Conservation (phyloP, 2,113 vertebrate genomes). For the Charadrius vociferus region DNA sequence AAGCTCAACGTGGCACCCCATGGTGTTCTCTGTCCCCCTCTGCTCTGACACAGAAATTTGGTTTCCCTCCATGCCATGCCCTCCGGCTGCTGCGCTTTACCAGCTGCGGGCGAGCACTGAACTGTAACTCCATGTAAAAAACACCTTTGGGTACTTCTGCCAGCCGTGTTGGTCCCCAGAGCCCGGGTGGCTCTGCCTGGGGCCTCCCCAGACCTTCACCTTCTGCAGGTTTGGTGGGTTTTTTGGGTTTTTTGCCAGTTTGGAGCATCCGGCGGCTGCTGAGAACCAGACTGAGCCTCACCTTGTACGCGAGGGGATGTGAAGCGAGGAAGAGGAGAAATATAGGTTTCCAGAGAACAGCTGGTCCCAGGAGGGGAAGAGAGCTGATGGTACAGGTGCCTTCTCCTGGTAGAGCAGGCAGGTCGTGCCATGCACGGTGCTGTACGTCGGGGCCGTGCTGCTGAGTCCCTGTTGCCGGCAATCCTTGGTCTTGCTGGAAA, state of each 20-base stretch:
- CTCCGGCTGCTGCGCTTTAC: accelerated
- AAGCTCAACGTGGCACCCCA: accelerated
- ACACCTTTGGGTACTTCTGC: background rate
- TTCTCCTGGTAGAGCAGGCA: background rate
- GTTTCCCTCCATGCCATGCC: background rate
- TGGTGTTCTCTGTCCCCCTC: background rate
- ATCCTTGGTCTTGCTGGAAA: background rate
- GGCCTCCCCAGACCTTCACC: background rate
- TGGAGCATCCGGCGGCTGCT: background rate
- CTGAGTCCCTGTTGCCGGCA: background rate
- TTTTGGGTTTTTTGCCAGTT: background rate
- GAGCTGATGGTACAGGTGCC: background rate
- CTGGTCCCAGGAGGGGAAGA: background rate
- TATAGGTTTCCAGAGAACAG: background rate
- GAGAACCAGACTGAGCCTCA: background rate
- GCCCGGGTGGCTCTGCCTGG: background rate
- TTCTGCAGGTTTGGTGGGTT: background rate
- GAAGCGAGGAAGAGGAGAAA: background rate
- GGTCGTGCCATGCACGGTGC: accelerated
- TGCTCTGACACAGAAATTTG: background rate
- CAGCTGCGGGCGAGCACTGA: background rate
- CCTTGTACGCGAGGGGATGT: background rate
- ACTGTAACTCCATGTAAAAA: conserved; percentile 1
- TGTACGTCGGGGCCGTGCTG: accelerated
- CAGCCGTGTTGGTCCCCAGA: background rate